Evolutionary conservation across 2,888 invertebrate species (phyloP), one percentile per base, ranked within the genome.

Genomic region (Nebria brevicollis): DNA sequence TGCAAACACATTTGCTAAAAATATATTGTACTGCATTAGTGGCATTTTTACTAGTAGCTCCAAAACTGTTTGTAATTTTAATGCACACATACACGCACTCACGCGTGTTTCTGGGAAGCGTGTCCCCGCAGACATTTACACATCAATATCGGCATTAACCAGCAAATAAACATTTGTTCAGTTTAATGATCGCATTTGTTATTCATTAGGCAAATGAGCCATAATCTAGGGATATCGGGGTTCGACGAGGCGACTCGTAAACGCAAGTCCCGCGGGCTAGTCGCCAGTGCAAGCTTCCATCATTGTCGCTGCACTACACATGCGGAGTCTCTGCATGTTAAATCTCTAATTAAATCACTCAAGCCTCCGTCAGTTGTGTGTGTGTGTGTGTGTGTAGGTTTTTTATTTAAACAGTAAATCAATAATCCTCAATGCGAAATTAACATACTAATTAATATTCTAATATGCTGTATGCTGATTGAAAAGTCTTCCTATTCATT

Each of bases 131-230:
- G 81, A 81, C 81, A 81, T 81, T 81, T 77, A 81, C 81, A 81
- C 81, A 77, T 81, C 81, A 81, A 81, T 81, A 81, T 77, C 77
- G 73, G 77, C 81, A 81, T 81, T 81, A 81, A 72, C 81, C 75
- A 76, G 79, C 78, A 79, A 79, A 82, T 82, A 82, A 78, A 82
- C 82, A 82, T 82, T 82, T 82, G 82, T 82, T 79, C 77, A 78
- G 77, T 82, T 82, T 82, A 82, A 82, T 82, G 77, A 75, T 79
- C 78, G 77, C 82, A 82, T 82, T 82, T 82, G 82, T 82, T 82
- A 82, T 82, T 82, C 82, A 82, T 82, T 78, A 82, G 75, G 78
- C 76, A 82, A 82, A 82, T 82, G 82, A 82, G 76, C 78, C 75
- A 78, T 82, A 82, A 82, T 82, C 77, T 76, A 75, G 66, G 82